Percentiles rank a stretch among this genome's conserved stretches.
phyloP scores from a whole-genome alignment of 2,888 invertebrate genomes.

The Argynnis bischoffii region DNA sequence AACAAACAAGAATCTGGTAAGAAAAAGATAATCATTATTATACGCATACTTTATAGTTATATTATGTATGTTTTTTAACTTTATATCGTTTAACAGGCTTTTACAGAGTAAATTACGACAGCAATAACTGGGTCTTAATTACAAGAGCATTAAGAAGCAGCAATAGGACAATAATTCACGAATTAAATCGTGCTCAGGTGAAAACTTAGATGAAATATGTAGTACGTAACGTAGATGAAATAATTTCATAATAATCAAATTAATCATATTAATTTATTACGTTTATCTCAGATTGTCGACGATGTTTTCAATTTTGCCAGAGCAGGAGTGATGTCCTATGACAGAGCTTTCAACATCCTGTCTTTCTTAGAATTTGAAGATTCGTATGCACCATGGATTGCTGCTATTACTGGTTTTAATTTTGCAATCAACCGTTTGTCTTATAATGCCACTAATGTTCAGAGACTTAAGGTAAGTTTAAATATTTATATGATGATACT shows the following conservation, averaged over 20 bases:
- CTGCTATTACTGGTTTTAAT: slow-evolving; percentile 80
- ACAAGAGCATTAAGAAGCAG: slow-evolving; percentile 68
- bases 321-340: slow-evolving; percentile 75
- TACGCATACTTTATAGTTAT: neutral
- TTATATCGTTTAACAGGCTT: slow-evolving; percentile 70
- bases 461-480: slow-evolving; percentile 53
- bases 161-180: slow-evolving; percentile 77
- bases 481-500: neutral
- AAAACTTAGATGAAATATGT: too few relatives aligned
- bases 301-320: slow-evolving; percentile 84
- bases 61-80: neutral
- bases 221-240: neutral
- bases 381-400: slow-evolving; percentile 86
- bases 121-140: slow-evolving; percentile 80
- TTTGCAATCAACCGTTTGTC: slow-evolving; percentile 69
- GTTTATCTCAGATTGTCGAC: slow-evolving; percentile 77
- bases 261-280: neutral
- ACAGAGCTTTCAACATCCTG: slow-evolving; percentile 80
- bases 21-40: slow-evolving; percentile 10
- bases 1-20: slow-evolving; percentile 84
- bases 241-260: neutral
- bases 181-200: slow-evolving; percentile 86
- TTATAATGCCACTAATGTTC: slow-evolving; percentile 52
- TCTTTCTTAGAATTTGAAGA: slow-evolving; percentile 83
- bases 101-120: slow-evolving; percentile 84